Evolutionary conservation across 2,113 vertebrate genomes (phyloP), one percentile per base, ranked within the genome.

Genomic region (Speoplatyrhinus poulsoni): DNA sequence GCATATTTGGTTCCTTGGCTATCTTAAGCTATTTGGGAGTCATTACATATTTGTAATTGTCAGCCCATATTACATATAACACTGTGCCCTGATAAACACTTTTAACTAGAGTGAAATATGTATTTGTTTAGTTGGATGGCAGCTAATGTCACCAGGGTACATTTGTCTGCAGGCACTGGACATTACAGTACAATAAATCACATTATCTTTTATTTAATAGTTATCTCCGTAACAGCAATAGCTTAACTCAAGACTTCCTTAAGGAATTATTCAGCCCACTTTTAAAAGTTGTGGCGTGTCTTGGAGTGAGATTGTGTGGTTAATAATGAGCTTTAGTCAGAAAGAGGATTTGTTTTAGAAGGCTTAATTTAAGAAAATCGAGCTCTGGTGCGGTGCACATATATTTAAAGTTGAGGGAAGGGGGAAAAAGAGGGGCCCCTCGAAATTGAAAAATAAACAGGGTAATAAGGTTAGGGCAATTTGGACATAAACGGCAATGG

Each of bases 321-420:
- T 88, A 85, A 87, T 93, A 88, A 92, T 86, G 82, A 91, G 88
- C 86, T 89, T 89, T 87, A 81, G 77, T 79, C 83, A 62, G 60
- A 82, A 87, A 89, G 86, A 87, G 88, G 89, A 90, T 89, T 90
- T 79, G 72, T 82, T 83, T 74, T 79, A 89, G 88, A 82, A 86
- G 82, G 74, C 69, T 71, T 82, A 82, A 85, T 84, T 87, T 73
- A 80, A 80, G 71, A 63, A 84, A 86, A 80, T 87, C 75, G 81
- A 75, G 33, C 67, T 79, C 71, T 17, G 26, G 26, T 26, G 75
- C 78, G 70, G 81, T 84, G 86, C 75, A 56, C 11, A 69, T 47
- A 62, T 69, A 57, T 62, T 50, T 12, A 60, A 68, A 62, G 73
- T 73, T 3, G 47, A 10, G 60, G 60, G 60, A 1, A n/a, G 57